These are phyloP conservation scores for Montipora foliosa DNA, from an alignment of 64 coral and sea anemone genomes.

Conservation along the genomic window DNA sequence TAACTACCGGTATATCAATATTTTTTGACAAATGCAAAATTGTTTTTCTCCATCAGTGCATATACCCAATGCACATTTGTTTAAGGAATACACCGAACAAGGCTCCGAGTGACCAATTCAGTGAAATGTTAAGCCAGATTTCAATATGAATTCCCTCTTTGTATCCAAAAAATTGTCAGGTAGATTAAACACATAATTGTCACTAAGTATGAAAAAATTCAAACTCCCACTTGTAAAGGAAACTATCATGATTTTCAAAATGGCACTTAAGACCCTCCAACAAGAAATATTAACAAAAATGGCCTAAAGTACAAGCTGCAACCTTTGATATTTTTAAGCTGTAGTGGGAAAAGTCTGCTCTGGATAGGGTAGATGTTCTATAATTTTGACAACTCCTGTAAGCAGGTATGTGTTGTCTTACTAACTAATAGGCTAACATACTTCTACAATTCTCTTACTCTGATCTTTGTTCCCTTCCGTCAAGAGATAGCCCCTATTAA, in stretches of 20 bases:
- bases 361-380: slow-evolving; percentile 23
- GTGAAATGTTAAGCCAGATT: slow-evolving; percentile 15
- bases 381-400: slow-evolving; percentile 12
- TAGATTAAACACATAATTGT: background rate
- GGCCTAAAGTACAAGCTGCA: slow-evolving; percentile 5
- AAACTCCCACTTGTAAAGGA: slow-evolving; percentile 18
- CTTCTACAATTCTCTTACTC: slow-evolving; percentile 20
- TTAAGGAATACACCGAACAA: slow-evolving; percentile 21
- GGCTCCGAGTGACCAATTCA: slow-evolving; percentile 13
- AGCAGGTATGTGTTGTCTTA: slow-evolving; percentile 5
- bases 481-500: background rate
- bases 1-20: slow-evolving; percentile 1
- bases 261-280: background rate
- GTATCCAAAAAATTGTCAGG: slow-evolving; percentile 13
- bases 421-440: background rate
- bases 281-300: slow-evolving; percentile 18
- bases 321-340: slow-evolving; percentile 8
- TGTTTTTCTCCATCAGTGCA: slow-evolving; percentile 2
- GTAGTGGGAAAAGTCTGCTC: slow-evolving; percentile 5
- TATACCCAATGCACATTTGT: slow-evolving; percentile 14
- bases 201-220: slow-evolving; percentile 20
- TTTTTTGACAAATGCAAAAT: slow-evolving; percentile 13
- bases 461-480: slow-evolving; percentile 14
- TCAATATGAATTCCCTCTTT: slow-evolving; percentile 19
- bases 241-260: slow-evolving; percentile 18